Evolutionary conservation across 2,888 invertebrate species (phyloP), one percentile per base, ranked within the genome.

Genomic region (Tetragnatha montana): DNA sequence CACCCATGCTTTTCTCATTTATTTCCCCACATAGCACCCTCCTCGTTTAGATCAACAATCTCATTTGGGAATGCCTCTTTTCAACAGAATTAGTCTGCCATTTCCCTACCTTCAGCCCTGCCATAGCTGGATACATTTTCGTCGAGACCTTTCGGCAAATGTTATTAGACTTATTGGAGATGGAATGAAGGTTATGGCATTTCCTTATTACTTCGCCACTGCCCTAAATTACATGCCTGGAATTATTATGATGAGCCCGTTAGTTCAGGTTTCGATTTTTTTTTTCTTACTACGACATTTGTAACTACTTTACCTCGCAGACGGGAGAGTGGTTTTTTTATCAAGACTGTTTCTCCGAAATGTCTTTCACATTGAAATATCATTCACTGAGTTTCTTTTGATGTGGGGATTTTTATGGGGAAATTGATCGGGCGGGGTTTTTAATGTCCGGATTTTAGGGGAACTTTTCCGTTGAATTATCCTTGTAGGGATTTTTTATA

Each of bases 201-300:
- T 85, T 85, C 50, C 70, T 85, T 78, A 85, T 70, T 85, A 70
- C 83, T 68, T 47, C n/a, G 68, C 35, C 75, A 68, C 75, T 75
- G 74, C 68, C 83, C 75, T 21, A 83, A 83, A 75, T 83, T 68
- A 83, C 75, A 75, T 68, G 68, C 75, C 60, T 75, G 68, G 75
- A 83, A 83, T 83, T 83, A 82, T 73, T 82, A 75, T 83, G 83
- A 83, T 75, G 83, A 83, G 74, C 12, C 83, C 75, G 75, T 83
- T 83, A 68, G 83, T 60, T 75, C 50, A 75, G 60, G 60, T 83
- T 83, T 75, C 49, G 69, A 47, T 17, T 68, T 75, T 73, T 73
- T 81, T 71, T n/a, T n/a, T n/a, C 14, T 74, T 74, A 60, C 49
- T 78, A 6, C 21, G 21, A 19, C 60, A 78, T 60, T 73, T 82